A percentile compares a stretch with the other conserved stretches of the same genome.
These are phyloP conservation scores for Pedetes capensis DNA, from an alignment of 2,113 vertebrate species.

Conservation along the genomic window DNA sequence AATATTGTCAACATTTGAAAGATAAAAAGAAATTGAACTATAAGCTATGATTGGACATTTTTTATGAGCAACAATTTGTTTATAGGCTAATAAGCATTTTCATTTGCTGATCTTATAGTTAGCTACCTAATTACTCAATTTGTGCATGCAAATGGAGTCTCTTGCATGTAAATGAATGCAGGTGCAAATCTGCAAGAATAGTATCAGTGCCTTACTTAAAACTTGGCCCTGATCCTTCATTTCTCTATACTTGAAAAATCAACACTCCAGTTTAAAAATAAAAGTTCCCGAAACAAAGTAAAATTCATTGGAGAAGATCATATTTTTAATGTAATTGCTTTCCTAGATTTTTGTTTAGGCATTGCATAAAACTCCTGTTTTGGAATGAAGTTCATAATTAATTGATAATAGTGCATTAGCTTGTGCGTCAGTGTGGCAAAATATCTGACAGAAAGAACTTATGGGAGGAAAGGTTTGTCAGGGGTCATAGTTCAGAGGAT, in stretches of 20 bases:
- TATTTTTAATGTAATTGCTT: not conserved
- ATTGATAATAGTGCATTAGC: not conserved
- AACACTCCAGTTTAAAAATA: slow-evolving; percentile 19
- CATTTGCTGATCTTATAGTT: slow-evolving; percentile 20
- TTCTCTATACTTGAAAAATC: slow-evolving; percentile 22
- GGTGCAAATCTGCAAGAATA: not conserved
- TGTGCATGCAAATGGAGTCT: not conserved
- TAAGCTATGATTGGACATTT: not conserved
- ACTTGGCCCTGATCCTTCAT: not conserved
- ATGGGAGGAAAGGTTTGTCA: too few relatives aligned
- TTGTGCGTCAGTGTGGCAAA: too few relatives aligned
- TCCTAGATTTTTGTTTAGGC: not conserved
- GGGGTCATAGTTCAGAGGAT: too few relatives aligned
- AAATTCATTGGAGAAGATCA: not conserved
- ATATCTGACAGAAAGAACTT: too few relatives aligned
- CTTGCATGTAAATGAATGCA: not conserved
- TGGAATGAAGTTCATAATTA: not conserved
- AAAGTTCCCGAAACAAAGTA: not conserved
- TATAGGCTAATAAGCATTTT: slow-evolving; percentile 41
- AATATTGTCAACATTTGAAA: not conserved
- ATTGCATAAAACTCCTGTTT: not conserved
- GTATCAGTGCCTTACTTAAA: not conserved
- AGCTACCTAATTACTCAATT: slow-evolving; percentile 43
- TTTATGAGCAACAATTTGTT: slow-evolving; percentile 35
- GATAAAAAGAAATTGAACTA: not conserved